phyloP scores from a whole-genome alignment of 2,113 vertebrate genomes.

The Notarius quadriscutis region DNA sequence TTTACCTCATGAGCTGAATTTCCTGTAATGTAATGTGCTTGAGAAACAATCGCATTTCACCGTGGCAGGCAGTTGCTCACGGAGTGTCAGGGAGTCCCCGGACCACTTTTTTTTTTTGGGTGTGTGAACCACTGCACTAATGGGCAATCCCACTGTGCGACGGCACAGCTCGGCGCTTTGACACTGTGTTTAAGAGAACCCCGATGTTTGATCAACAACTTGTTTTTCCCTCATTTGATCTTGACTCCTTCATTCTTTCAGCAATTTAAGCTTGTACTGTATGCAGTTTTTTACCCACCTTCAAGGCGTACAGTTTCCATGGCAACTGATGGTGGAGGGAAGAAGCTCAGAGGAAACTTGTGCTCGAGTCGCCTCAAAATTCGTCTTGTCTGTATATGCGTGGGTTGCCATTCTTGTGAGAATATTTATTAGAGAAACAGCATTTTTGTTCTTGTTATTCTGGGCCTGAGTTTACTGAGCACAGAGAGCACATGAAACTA shows the following conservation, averaged over 20 bases:
- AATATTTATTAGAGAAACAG: constrained; percentile 13
- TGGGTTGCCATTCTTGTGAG: constrained; percentile 26
- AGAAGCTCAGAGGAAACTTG: constrained; percentile 28
- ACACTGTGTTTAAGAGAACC: constrained; percentile 41
- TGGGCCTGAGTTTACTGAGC: background rate
- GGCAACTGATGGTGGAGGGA: constrained; percentile 46
- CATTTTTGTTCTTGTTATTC: constrained; percentile 4
- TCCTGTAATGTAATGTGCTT: constrained; percentile 31
- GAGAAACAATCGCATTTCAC: constrained; percentile 37
- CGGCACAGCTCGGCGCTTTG: constrained; percentile 33
- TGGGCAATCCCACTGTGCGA: constrained; percentile 31
- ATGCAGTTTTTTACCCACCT: background rate
- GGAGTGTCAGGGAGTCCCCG: constrained; percentile 32
- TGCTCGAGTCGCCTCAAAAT: constrained; percentile 26
- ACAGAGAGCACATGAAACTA: background rate
- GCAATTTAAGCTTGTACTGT: constrained; percentile 34
- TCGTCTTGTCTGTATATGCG: constrained; percentile 30
- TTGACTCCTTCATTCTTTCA: constrained; percentile 35
- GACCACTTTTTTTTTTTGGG: background rate
- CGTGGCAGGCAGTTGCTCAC: constrained; percentile 24
- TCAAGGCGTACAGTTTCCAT: constrained; percentile 50
- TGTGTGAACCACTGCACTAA: constrained; percentile 27
- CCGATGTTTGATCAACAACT: constrained; percentile 40
- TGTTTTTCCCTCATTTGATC: constrained; percentile 47
- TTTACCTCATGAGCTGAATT: constrained; percentile 28